Base-by-base conservation (phyloP, 2,113 vertebrate genomes). In the Scolopax mira region DNA sequence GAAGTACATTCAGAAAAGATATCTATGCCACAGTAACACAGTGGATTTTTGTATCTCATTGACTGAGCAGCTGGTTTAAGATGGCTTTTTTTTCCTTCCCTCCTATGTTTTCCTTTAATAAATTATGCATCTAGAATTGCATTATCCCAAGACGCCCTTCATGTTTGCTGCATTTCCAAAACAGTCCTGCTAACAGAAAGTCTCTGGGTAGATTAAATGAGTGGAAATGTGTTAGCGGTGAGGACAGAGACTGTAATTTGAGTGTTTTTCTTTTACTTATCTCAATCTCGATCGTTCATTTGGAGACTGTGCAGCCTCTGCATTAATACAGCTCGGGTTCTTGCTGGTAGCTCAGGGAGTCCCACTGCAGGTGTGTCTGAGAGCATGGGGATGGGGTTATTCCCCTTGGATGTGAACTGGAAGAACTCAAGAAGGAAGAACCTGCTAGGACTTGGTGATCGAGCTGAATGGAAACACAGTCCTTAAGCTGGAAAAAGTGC, bases 71-170 rank as follows among this genome's bases (percentile, higher is more conserved):
- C 61, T 84, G 75, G 31, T 69, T 81, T 79, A n/a, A 90, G 81
- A 54, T 48, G 71, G 31, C 33, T 91, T 96, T 91, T 80, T 49
- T 65, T 62, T 37, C 61, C 54, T 80, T 2, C 31, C 11, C 69
- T 41, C 10, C 54, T 14, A 5, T 21, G 18, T 81, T 90, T 90
- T 79, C 90, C 84, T 58, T 83, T 85, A 44, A 92, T 97, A 31
- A 97, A 97, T 96, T 25, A 97, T 97, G 92, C 92, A 97, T 89
- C 72, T 80, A 49, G 85, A 93, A 37, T 10, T n/a, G 41, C 44
- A 92, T 55, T 89, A 70, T 62, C 61, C 70, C 46, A 51, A 61
- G 35, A 72, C 30, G 28, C 31, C 57, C 75, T 73, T 82, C 10
- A 2, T 67, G 44, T 19, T 54, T 83, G 66, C 75, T 61, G 48